Evolutionary conservation across 2,797 vertebrate genomes (phyloP), one percentile per base, ranked within the genome.

Genomic region (Tolypeutes matacus): DNA sequence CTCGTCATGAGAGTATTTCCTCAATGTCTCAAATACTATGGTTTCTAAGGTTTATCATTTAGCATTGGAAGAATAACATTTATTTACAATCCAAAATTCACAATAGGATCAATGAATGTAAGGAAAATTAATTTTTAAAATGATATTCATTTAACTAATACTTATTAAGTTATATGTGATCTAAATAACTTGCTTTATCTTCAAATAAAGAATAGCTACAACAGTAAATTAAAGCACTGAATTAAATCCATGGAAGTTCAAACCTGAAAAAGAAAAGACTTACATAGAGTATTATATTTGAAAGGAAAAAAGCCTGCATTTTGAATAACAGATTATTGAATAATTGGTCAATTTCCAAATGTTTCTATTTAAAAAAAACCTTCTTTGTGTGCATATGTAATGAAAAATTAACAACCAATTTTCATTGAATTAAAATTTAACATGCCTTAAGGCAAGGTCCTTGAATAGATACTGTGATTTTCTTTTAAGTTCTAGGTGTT

Each of bases 1-100:
- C 23, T 92, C 10, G 29, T 18, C 65, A 56, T 80, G 60, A 12
- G 76, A 92, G 60, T 92, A 86, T 95, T 96, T 97, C 60, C 82
- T 60, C 9, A 25, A 0, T 93, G 8, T 14, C 12, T 84, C 58
- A 21, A 92, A 14, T 49, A 2, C 9, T 80, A 53, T 93, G 2
- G 0, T 67, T 96, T 97, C 46, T 72, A 94, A 85, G 15, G 0
- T 2, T 1, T 3, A 0, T 34, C 95, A 11, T 70, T 60, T 83
- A 62, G 25, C 46, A 92, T 96, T 31, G 89, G 27, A 84, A 94
- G 7, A 67, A 51, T 73, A 46, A 46, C 1, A 2, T 73, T 7
- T 73, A 69, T 14, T n/a, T 7, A 20, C 3, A 89, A 0, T 14
- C 18, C 60, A 20, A 13, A 76, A 36, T 34, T 51, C 0, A 11